Evolutionary conservation across 2,888 invertebrate genomes (phyloP), one percentile per base, ranked within the genome.

Genomic region (Eilema griseolum): DNA sequence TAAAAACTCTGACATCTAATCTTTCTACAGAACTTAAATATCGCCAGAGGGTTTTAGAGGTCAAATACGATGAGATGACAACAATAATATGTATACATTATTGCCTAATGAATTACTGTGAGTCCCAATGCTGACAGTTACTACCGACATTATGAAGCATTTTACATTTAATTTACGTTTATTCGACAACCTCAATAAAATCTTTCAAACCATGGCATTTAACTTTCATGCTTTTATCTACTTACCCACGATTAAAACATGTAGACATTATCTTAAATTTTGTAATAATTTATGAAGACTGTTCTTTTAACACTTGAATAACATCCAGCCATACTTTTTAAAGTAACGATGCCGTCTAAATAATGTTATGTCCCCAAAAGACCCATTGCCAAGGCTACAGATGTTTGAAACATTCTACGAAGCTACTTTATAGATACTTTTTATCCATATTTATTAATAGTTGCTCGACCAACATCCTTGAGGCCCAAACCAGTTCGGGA

Each of bases 281-380:
- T 52, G 28, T 26, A 24, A 61, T 61, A 24, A 37, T 23, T 37
- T 28, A 37, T 26, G 26, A 16, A 1, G 41, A 41, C 41, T 41
- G 41, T 24, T 3, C 24, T 8, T 20, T 3, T 41, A 16, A 24
- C 68, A 57, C 69, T 83, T 83, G 82, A 79, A 76, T 71, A 60
- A 14, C 23, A 28, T 77, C 80, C 83, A 83, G 83, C 67, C 28
- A 28, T 10, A 62, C 61, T 71, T 71, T 74, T 67, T n/a, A 24
- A 37, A 63, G n/a, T 2, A 46, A 65, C 23, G 64, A 57, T 61
- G 61, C 63, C 62, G 11, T 20, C 24, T 31, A 61, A 68, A 46
- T 52, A 41, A 67, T 52, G 31, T 24, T 67, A 28, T 46, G 16
- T 10, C 24, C 37, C 41, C 52, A 52, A 52, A 62, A 23, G 24